These are phyloP conservation scores for Vulpes lagopus DNA, from an alignment of 2,113 vertebrate genomes.

Conservation along the genomic window DNA sequence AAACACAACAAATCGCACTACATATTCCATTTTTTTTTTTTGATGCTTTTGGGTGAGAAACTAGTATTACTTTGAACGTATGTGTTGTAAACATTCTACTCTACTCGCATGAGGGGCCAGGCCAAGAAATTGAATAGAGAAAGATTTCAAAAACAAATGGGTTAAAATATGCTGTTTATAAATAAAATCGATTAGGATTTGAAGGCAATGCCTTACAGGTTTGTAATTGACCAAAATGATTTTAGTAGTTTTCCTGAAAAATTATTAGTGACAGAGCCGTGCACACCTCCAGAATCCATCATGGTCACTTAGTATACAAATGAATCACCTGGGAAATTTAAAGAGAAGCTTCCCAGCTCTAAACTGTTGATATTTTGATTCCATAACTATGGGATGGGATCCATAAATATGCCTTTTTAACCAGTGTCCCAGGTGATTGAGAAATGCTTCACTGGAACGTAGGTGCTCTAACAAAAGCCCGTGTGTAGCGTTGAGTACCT, in stretches of 20 bases:
- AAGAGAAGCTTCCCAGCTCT: background rate
- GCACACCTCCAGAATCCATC: background rate
- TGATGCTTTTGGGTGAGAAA: slow-evolving; percentile 20
- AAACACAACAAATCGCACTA: background rate
- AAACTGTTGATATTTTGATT: background rate
- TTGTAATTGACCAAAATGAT: slow-evolving; percentile 17
- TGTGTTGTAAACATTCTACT: slow-evolving; percentile 2
- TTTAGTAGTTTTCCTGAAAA: slow-evolving; percentile 45
- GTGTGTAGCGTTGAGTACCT: background rate
- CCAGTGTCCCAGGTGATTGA: background rate
- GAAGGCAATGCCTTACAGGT: background rate
- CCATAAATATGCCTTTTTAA: background rate
- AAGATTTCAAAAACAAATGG: slow-evolving; percentile 43
- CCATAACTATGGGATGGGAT: background rate
- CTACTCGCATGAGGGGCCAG: background rate
- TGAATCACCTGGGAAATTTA: background rate
- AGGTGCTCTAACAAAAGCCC: background rate
- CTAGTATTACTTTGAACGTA: slow-evolving; percentile 41
- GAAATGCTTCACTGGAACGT: background rate
- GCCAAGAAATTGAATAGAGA: background rate
- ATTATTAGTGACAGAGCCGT: background rate
- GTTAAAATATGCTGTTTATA: background rate
- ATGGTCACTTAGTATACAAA: background rate
- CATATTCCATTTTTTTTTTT: background rate
- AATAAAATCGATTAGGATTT: background rate